A percentile compares a stretch with the other conserved stretches of the same genome.
phyloP scores from a whole-genome alignment of 1,140 invertebrate species.

The Palaemon carinicauda region DNA sequence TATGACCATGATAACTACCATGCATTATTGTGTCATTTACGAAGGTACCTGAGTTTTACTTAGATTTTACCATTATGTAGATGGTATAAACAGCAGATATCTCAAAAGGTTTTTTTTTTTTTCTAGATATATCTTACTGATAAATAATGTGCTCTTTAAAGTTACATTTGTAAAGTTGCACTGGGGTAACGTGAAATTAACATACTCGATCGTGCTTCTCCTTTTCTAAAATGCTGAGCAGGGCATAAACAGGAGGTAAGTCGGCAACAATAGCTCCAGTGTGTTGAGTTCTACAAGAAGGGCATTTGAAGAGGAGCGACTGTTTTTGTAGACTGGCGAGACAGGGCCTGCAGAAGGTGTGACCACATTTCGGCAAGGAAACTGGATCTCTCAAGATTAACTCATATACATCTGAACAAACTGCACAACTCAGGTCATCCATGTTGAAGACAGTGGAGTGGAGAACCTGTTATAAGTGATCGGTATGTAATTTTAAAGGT shows the following conservation, averaged over 20 bases:
- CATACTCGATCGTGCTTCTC: not conserved
- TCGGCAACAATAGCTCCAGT: not conserved
- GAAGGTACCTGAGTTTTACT: too few species aligned
- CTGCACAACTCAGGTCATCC: conserved; percentile 22
- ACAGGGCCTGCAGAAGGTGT: conserved; percentile 42
- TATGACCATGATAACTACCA: not conserved
- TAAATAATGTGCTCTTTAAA: too few species aligned
- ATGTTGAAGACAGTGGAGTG: not conserved
- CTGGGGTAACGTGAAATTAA: not conserved
- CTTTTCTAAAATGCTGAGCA: not conserved
- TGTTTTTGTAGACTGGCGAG: not conserved
- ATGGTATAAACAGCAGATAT: too few species aligned
- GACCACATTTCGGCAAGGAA: conserved; percentile 14
- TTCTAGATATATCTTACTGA: too few species aligned
- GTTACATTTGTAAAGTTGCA: not conserved
- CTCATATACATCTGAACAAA: conserved; percentile 4
- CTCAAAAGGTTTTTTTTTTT: too few species aligned
- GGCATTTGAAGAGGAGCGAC: not conserved
- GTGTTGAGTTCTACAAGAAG: conserved; percentile 24
- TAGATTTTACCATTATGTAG: too few species aligned
- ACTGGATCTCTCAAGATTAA: not conserved
- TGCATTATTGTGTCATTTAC: too few species aligned
- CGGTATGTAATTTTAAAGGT: too few species aligned
- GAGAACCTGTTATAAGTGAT: not conserved
- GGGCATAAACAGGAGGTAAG: conserved; percentile 10